Evolutionary conservation across 2,797 vertebrate genomes (phyloP).

Genomic region (Epinephelus coioides): DNA sequence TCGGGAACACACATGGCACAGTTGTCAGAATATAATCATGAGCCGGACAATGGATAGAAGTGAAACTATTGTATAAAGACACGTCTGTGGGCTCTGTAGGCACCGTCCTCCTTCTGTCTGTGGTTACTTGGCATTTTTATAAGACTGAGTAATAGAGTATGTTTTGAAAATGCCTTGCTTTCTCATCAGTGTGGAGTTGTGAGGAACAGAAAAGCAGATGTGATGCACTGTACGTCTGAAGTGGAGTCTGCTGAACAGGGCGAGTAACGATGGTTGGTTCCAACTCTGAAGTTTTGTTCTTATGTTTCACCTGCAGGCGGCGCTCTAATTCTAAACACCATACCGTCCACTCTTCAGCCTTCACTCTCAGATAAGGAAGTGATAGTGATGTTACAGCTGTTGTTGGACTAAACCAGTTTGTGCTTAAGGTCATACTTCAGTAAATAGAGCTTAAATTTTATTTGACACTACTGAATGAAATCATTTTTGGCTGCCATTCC

Average conservation of each 20-base stretch:
- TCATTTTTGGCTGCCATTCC: background rate
- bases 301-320: constrained; percentile 62
- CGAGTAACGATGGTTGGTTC: background rate
- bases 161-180: background rate
- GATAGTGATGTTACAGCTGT: background rate
- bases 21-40: background rate
- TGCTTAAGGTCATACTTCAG: background rate
- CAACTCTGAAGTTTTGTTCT: background rate
- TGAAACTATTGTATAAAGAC: background rate
- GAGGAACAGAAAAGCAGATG: background rate
- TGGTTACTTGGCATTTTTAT: background rate
- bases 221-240: background rate
- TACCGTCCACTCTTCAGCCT: background rate
- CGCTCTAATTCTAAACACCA: constrained; percentile 34
- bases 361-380: background rate
- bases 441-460: background rate
- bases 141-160: background rate
- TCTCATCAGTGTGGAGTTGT: background rate
- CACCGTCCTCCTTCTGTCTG: background rate
- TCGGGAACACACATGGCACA: background rate
- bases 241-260: background rate
- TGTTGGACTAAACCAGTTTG: constrained; percentile 1
- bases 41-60: background rate
- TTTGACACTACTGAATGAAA: background rate
- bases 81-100: background rate